phyloP scores from a whole-genome alignment of 2,113 vertebrate genomes.

The Engraulis encrasicolus region DNA sequence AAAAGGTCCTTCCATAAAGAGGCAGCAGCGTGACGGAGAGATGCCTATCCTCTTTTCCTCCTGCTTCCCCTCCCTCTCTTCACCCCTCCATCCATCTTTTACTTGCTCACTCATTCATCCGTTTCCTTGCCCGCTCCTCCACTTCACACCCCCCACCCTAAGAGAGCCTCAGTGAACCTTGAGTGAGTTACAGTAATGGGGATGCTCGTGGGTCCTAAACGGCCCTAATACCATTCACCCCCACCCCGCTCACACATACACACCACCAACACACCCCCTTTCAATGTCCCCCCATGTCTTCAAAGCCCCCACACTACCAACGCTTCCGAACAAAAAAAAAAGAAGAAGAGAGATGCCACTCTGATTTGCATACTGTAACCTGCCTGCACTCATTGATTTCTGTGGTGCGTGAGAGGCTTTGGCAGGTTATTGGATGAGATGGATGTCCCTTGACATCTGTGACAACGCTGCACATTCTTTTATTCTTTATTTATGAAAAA shows the following conservation, averaged over 20 bases:
- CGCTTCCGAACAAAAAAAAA: constrained; percentile 51
- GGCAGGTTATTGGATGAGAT: constrained; percentile 48
- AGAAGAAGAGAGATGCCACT: too few relatives aligned
- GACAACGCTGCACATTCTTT: constrained; percentile 24
- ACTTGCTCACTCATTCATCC: not conserved
- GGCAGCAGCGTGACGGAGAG: constrained; percentile 59
- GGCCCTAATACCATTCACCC: not conserved
- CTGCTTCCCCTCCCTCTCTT: not conserved
- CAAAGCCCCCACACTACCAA: not conserved
- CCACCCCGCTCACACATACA: not conserved
- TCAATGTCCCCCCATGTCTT: not conserved
- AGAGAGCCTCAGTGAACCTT: constrained; percentile 49
- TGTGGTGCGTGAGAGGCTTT: constrained; percentile 30
- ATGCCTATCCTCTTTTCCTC: constrained; percentile 6
- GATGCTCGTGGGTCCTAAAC: constrained; percentile 54
- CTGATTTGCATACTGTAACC: constrained; percentile 65
- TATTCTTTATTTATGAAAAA: not conserved
- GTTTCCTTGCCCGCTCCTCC: not conserved
- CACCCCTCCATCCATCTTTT: not conserved
- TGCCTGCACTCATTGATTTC: constrained; percentile 58
- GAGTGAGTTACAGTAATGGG: constrained; percentile 66
- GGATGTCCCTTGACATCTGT: constrained; percentile 46
- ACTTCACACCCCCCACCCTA: not conserved
- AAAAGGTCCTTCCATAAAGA: constrained; percentile 67
- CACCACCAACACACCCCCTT: not conserved